Conservation (phyloP, 2,888 invertebrate species). For the Seladonia tumulorum region DNA sequence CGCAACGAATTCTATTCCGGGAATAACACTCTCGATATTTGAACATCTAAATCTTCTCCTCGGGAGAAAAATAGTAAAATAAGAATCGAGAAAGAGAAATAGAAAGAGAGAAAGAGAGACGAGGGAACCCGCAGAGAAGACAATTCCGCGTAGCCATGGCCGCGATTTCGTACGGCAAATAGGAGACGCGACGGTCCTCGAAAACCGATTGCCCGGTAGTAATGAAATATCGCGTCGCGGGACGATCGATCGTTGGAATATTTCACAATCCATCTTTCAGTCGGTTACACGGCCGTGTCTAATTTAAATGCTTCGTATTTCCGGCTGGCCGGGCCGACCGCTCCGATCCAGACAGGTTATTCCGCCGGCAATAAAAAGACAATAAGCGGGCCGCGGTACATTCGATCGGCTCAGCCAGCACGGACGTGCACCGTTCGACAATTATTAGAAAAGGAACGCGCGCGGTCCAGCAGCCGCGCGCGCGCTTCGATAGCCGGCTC, state of each 20-base stretch:
- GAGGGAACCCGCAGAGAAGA: not conserved
- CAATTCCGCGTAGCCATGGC: not conserved
- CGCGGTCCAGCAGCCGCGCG: not conserved
- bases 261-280: constrained; percentile 46
- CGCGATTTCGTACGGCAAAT: constrained; percentile 48
- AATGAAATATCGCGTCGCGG: constrained; percentile 55
- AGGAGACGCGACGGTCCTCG: constrained; percentile 28
- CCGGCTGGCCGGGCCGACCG: constrained; percentile 16
- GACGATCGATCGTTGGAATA: constrained; percentile 39
- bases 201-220: constrained; percentile 49
- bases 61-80: not conserved
- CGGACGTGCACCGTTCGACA: constrained; percentile 24
- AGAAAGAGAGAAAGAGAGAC: not conserved
- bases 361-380: constrained; percentile 46
- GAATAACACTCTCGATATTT: constrained; percentile 23
- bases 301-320: constrained; percentile 53
- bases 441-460: constrained; percentile 49
- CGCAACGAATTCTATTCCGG: constrained; percentile 3
- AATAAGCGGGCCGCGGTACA: constrained; percentile 26
- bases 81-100: not conserved
- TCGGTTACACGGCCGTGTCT: constrained; percentile 53
- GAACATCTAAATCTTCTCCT: constrained; percentile 4
- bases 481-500: not conserved
- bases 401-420: constrained; percentile 33
- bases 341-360: constrained; percentile 54